These are phyloP conservation scores for Bothrops alternatus DNA, from an alignment of 2,797 vertebrate genomes.

Conservation along the genomic window DNA sequence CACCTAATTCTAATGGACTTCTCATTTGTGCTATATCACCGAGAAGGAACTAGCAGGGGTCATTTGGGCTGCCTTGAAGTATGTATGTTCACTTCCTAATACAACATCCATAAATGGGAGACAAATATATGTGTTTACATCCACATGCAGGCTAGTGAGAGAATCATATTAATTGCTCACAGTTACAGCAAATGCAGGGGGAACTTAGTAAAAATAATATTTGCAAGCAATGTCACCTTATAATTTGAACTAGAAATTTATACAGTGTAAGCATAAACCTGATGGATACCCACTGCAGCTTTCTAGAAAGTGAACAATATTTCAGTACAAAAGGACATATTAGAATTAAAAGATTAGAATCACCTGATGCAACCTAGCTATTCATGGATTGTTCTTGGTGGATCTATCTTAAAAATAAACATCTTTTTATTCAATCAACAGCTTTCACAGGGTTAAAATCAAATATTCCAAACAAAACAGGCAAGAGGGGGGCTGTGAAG, in stretches of 20 bases:
- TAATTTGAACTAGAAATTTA: neutral
- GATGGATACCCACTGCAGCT: neutral
- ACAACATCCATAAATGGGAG: neutral
- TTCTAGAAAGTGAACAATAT: neutral
- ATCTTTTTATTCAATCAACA: conserved; percentile 27
- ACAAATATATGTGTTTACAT: neutral
- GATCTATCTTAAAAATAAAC: neutral
- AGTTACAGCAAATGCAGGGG: neutral
- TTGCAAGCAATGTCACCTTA: neutral
- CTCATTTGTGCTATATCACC: neutral
- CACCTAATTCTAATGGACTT: conserved; percentile 38
- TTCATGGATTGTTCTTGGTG: neutral
- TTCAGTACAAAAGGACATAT: neutral
- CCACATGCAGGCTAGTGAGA: neutral
- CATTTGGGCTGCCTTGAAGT: neutral
- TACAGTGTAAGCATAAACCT: neutral
- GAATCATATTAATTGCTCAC: neutral
- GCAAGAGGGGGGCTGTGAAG: conserved; percentile 29
- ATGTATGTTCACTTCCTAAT: neutral
- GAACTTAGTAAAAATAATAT: neutral
- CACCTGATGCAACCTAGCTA: conserved; percentile 24
- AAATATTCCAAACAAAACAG: conserved; percentile 59
- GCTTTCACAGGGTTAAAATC: conserved; percentile 75
- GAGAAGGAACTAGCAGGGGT: neutral
- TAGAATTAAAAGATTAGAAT: neutral